Percentiles rank a stretch among this genome's conserved stretches.
phyloP scores from a whole-genome alignment of 64 coral and sea anemone species.

The Porites australiensis region DNA sequence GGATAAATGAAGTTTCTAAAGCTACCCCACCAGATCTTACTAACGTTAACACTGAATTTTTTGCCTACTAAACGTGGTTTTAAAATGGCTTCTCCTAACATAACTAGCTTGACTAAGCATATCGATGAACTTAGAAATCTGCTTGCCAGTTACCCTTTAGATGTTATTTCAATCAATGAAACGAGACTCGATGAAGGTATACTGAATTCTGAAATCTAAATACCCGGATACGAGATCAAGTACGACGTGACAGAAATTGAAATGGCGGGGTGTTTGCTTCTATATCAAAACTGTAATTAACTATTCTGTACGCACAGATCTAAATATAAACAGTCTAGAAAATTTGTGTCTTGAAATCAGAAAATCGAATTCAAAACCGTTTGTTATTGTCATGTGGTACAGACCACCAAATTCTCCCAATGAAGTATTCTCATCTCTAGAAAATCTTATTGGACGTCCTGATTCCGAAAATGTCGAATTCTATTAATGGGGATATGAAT shows the following conservation, averaged over 20 bases:
- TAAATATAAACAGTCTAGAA: not conserved
- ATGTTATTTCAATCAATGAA: constrained; percentile 40
- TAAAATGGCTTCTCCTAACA: constrained; percentile 35
- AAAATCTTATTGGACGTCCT: constrained; percentile 49
- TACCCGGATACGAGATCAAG: not conserved
- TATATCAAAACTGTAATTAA: constrained; percentile 20
- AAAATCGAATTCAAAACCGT: constrained; percentile 49
- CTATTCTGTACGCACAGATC: constrained; percentile 34
- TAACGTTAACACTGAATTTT: constrained; percentile 32
- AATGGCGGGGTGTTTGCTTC: not conserved
- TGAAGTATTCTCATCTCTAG: constrained; percentile 30
- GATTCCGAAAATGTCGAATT: constrained; percentile 36
- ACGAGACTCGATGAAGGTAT: constrained; percentile 38
- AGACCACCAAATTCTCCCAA: constrained; percentile 51
- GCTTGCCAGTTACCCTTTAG: not conserved
- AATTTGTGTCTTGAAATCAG: constrained; percentile 39
- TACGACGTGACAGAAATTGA: too few relatives aligned
- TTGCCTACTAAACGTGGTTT: constrained; percentile 28
- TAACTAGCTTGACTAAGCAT: constrained; percentile 21
- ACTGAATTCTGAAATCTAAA: not conserved
- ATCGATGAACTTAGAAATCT: constrained; percentile 13
- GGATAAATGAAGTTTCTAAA: not conserved
- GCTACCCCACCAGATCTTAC: not conserved
- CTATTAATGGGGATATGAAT: constrained; percentile 17
- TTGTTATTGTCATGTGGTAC: constrained; percentile 52